Evolutionary conservation across 2,113 vertebrate species (phyloP).

Genomic region (Otis tarda): DNA sequence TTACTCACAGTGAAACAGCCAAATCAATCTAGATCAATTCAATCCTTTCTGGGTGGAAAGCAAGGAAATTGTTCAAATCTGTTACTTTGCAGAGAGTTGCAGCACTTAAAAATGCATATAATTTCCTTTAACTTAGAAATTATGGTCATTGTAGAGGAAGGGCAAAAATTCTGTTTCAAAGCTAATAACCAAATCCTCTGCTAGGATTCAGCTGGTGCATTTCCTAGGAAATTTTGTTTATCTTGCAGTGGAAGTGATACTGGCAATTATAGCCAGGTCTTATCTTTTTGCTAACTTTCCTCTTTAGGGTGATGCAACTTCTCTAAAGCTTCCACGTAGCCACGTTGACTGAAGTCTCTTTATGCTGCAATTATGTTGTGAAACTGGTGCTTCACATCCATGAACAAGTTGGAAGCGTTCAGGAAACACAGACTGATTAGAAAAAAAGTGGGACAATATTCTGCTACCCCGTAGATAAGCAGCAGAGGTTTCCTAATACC

Average conservation of each 20-base stretch:
- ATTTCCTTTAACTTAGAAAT: background rate
- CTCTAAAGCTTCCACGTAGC: background rate
- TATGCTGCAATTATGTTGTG: background rate
- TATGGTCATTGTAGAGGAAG: background rate
- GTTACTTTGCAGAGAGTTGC: background rate
- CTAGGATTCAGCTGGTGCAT: background rate
- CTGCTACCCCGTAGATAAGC: background rate
- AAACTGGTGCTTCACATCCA: background rate
- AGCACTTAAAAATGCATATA: background rate
- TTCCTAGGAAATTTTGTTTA: background rate
- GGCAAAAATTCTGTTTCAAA: background rate
- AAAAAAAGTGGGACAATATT: background rate
- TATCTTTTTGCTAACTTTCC: background rate
- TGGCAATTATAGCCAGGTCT: background rate
- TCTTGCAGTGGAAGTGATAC: background rate
- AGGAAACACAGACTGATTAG: background rate
- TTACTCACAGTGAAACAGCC: conserved; percentile 41
- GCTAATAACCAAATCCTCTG: background rate
- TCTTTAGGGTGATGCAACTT: background rate
- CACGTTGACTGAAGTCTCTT: background rate
- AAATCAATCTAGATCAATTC: conserved; percentile 41
- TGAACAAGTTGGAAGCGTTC: background rate
- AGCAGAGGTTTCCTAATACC: conserved; percentile 14
- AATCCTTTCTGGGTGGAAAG: background rate
- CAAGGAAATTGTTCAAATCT: background rate